Base-by-base conservation (phyloP, 2,113 vertebrate species). In the Oreotrochilus melanogaster region DNA sequence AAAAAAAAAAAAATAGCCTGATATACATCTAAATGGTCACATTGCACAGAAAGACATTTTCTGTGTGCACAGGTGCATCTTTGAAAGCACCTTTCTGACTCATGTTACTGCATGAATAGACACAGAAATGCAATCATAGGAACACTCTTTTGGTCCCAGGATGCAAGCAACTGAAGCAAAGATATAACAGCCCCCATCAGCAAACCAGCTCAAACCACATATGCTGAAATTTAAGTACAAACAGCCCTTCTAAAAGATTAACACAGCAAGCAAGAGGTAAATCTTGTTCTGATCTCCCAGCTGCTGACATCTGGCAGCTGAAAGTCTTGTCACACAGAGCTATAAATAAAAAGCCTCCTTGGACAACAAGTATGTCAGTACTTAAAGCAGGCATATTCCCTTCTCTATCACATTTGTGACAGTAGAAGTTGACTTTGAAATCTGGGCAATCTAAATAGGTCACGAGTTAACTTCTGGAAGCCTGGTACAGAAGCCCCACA, bases 381-480 rank as follows among this genome's bases (percentile, higher is more conserved):
- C 72, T 92, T 64, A 43, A 48, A 69, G 31, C 76, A 33, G 18
- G 10, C 45, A 47, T 47, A 47, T 47, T 47, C 45, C 78, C 86
- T 74, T 22, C 76, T 90, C 90, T 80, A 88, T 88, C 76, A 80
- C 72, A 86, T 93, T 93, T 86, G 87, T 64, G 53, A 62, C 50
- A 66, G 42, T 6, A 4, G 72, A 91, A 92, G 65, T 62, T 87
- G 67, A 70, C 76, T 93, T n/a, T 78, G 86, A 95, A 95, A 87
- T 95, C 74, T 67, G 61, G 72, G 93, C 90, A 93, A 89, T 89
- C 78, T 96, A 95, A 94, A 93, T 56, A 62, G 82, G 92, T 82
- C 94, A 74, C 18, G 62, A 66, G 83, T 90, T 88, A 54, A 75
- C 78, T 86, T 89, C 28, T 30, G 75, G 75, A 87, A 95, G 94